Evolutionary conservation across 92 coral and sea anemone genomes (phyloP), one percentile per base, ranked within the genome.

Genomic region (Scolanthus callimorphus): DNA sequence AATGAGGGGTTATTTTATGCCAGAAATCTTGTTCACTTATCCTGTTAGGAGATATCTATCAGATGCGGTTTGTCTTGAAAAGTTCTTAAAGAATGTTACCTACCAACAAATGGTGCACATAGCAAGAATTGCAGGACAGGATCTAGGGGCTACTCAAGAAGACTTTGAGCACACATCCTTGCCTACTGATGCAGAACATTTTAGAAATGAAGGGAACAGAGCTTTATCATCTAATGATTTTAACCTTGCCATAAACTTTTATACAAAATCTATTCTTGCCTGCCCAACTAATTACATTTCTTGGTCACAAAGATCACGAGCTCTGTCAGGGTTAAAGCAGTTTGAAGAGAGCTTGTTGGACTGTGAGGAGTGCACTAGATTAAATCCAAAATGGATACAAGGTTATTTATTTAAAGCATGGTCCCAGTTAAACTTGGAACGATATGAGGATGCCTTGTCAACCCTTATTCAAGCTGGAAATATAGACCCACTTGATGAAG

Each of bases 171-270:
- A 20, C 17, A 4, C 11, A 9, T 9, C 11, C 17, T 9, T 46
- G 17, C 52, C 52, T 6, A 10, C 52, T 9, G 52, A 46, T 19
- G 52, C 11, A 19, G 6, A 19, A 20, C 17, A 46, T 46, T 46
- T 9, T 20, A 46, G 52, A 46, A 46, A 19, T 46, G 52, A 46
- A 20, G 52, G 52, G 17, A 46, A 46, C 52, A 46, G 22, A 21
- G 22, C 11, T 4, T 6, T 46, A 4, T 9, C 22, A 6, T 46
- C 52, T 19, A 46, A 46, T 4, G 52, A 46, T 9, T 46, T 6
- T 46, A 11, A 4, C 8, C 4, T 19, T 6, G 52, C 52, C 8
- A 46, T 46, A 9, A 19, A 46, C 22, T 46, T 46, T 4, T 46
- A 46, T 21, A 46, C 4, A 4, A 46, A 46, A 20, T 46, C 52